Percentiles rank a stretch among this genome's conserved stretches.
Conservation (phyloP, 2,113 vertebrate genomes). For the Rutilus rutilus region DNA sequence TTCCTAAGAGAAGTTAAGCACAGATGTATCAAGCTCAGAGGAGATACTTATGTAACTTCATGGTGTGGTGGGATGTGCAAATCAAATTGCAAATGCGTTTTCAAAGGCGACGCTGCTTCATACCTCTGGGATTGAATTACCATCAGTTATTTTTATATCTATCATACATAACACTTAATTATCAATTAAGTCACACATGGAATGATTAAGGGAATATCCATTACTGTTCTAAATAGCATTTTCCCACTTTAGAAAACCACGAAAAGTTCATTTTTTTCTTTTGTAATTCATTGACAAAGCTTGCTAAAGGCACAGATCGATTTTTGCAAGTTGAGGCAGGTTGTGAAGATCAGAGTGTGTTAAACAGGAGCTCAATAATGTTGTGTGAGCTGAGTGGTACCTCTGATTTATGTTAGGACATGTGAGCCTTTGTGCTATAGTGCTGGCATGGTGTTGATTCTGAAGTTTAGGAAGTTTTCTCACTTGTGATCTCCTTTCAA, state of each 20-base stretch:
- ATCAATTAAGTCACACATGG: neutral
- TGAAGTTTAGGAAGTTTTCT: neutral
- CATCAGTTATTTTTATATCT: neutral
- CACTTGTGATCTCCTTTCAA: neutral
- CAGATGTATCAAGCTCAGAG: neutral
- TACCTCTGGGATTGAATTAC: constrained; percentile 9
- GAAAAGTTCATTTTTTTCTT: neutral
- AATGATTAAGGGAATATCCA: neutral
- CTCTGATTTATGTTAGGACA: constrained; percentile 33
- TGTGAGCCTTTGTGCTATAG: neutral
- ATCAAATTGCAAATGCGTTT: constrained; percentile 6
- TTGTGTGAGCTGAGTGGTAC: constrained; percentile 4
- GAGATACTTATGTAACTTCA: constrained; percentile 30
- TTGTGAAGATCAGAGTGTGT: neutral
- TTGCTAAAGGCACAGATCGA: neutral
- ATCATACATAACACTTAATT: constrained; percentile 3
- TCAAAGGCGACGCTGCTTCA: neutral
- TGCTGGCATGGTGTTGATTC: neutral
- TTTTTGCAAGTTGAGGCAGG: constrained; percentile 5
- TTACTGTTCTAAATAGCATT: neutral
- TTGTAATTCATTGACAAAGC: neutral
- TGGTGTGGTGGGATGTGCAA: neutral
- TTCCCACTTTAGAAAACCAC: neutral
- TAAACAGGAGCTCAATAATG: constrained; percentile 9
- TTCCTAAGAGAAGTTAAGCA: neutral